A percentile compares a stretch with the other conserved stretches of the same genome.
Conservation (phyloP, 2,113 vertebrate species). For the Castor canadensis region DNA sequence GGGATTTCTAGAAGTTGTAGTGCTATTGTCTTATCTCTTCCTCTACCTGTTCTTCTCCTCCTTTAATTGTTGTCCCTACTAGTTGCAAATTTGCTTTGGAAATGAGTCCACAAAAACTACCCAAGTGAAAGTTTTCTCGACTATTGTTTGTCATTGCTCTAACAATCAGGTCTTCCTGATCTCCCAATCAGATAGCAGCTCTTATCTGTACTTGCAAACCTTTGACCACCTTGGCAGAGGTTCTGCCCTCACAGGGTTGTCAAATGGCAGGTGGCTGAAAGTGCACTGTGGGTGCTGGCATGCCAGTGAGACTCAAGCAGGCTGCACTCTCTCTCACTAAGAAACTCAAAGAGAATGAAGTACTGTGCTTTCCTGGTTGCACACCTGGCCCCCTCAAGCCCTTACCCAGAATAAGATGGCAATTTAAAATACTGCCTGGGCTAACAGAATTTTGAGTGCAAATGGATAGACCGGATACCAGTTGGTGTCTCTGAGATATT, state of each 20-base stretch:
- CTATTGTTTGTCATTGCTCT: not conserved
- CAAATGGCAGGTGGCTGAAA: not conserved
- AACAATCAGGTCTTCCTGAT: not conserved
- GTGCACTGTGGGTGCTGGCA: not conserved
- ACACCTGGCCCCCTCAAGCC: not conserved
- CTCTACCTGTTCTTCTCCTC: not conserved
- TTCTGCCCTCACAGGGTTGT: not conserved
- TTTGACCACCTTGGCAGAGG: not conserved
- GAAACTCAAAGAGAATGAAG: constrained; percentile 1
- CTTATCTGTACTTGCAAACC: not conserved
- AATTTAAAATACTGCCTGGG: not conserved
- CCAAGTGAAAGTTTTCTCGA: not conserved
- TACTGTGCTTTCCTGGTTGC: not conserved
- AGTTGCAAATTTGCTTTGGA: not conserved
- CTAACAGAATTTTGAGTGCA: not conserved
- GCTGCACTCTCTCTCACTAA: not conserved
- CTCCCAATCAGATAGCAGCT: not conserved
- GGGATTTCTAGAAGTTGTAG: not conserved
- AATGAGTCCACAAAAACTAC: not conserved
- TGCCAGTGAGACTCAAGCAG: not conserved
- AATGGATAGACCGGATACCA: not conserved
- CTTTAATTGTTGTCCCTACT: not conserved
- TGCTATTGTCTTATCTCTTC: not conserved
- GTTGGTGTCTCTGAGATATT: constrained; percentile 17
- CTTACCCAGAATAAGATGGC: constrained; percentile 11